Evolutionary conservation across 2,888 invertebrate species (phyloP).

Genomic region (Oasisia sp.): DNA sequence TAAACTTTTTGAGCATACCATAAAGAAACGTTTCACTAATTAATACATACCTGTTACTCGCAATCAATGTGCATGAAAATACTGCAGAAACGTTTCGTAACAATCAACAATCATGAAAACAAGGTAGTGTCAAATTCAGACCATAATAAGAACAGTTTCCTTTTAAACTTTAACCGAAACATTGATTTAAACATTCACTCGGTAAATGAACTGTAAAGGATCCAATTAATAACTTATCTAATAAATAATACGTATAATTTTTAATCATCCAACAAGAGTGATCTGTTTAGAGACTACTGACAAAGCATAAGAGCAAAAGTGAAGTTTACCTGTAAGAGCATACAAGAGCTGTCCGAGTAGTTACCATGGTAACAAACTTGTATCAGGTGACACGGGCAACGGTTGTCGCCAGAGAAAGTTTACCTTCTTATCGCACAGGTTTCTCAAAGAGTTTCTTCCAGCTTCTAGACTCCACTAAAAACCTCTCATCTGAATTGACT

Average conservation of each 20-base stretch:
- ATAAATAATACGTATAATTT: not conserved
- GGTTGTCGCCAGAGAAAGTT: not conserved
- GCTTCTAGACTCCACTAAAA: constrained; percentile 5
- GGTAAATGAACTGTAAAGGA: not conserved
- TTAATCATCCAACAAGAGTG: not conserved
- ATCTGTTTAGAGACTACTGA: not conserved
- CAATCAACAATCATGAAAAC: not conserved
- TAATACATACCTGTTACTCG: not conserved
- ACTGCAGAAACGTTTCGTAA: not conserved
- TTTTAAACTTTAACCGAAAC: not conserved
- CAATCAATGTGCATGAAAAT: constrained; percentile 12
- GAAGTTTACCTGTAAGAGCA: not conserved
- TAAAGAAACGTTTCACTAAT: not conserved
- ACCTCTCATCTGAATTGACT: not conserved
- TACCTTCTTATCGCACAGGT: not conserved
- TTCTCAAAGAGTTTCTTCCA: not conserved
- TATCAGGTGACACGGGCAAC: not conserved
- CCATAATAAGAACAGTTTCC: not conserved
- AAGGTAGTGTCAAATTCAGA: not conserved
- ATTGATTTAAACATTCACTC: not conserved
- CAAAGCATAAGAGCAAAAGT: not conserved
- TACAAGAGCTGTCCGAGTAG: not conserved
- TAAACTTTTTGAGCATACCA: not conserved
- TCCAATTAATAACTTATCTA: not conserved
- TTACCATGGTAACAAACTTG: not conserved